A percentile compares a stretch with the other conserved stretches of the same genome.
Conservation (phyloP, 1,140 invertebrate species). For the Trachelipus rathkii region DNA sequence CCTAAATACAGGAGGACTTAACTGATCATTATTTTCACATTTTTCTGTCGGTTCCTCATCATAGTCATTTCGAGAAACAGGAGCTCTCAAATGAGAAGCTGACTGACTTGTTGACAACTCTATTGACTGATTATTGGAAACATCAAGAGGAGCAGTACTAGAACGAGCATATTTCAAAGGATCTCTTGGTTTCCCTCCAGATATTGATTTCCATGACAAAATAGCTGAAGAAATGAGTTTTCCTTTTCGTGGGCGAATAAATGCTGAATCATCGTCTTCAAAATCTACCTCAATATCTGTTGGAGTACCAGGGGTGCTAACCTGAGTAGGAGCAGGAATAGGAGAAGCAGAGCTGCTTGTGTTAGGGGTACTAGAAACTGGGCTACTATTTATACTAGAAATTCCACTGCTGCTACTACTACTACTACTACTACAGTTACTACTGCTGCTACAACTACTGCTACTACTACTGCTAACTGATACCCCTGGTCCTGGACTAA, state of each 20-base stretch:
- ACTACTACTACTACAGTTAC: constrained; percentile 18
- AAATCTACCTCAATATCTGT: constrained; percentile 39
- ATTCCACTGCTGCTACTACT: constrained; percentile 33
- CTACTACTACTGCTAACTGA: constrained; percentile 17
- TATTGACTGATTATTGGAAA: constrained; percentile 26
- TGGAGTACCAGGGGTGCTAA: constrained; percentile 19
- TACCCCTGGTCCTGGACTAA: constrained; percentile 24
- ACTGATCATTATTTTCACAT: background rate
- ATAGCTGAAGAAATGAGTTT: constrained; percentile 43
- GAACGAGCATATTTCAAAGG: constrained; percentile 37
- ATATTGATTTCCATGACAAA: constrained; percentile 42
- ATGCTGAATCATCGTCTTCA: constrained; percentile 38
- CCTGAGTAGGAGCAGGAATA: constrained; percentile 26
- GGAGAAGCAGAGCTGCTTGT: constrained; percentile 40
- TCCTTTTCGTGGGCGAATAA: constrained; percentile 35
- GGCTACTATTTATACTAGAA: constrained; percentile 31
- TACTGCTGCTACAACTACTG: constrained; percentile 33
- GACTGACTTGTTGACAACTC: constrained; percentile 37
- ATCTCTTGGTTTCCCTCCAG: constrained; percentile 26
- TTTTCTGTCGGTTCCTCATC: background rate
- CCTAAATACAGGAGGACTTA: constrained; percentile 32
- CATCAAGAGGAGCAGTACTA: constrained; percentile 42
- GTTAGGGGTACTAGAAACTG: constrained; percentile 38
- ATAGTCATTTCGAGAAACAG: constrained; percentile 17
- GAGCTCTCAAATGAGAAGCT: constrained; percentile 38